Conservation (phyloP, 1,140 invertebrate genomes). For the Gyrodactylus salaris region DNA sequence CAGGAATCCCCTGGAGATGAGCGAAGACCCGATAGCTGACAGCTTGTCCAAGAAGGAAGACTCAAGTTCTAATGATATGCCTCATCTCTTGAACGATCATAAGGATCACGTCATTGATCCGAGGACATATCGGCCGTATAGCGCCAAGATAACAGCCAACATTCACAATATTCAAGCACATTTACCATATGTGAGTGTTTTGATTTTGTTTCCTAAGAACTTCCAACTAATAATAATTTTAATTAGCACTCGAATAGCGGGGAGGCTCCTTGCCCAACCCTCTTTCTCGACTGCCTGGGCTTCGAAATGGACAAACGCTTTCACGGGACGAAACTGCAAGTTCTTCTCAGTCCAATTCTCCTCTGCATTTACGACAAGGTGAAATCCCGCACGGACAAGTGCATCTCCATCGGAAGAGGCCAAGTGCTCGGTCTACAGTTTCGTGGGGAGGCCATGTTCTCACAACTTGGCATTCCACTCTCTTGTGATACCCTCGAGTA, state of each 20-base stretch:
- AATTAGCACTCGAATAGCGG: constrained; percentile 9
- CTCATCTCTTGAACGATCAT: neutral
- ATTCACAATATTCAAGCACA: constrained; percentile 76
- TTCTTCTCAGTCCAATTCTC: constrained; percentile 49
- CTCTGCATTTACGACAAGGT: constrained; percentile 16
- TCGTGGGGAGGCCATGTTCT: neutral
- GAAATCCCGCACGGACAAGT: constrained; percentile 1
- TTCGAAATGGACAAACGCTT: constrained; percentile 84
- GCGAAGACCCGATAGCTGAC: neutral
- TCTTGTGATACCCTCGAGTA: constrained; percentile 27
- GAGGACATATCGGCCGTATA: constrained; percentile 44
- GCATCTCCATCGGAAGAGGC: neutral
- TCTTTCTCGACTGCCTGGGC: constrained; percentile 52
- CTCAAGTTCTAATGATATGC: neutral
- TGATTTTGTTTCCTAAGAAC: neutral
- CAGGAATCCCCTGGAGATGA: neutral
- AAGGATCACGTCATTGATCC: constrained; percentile 27
- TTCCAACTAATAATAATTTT: neutral
- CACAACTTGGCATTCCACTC: neutral
- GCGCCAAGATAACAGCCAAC: constrained; percentile 61
- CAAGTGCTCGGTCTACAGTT: neutral
- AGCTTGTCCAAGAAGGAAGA: neutral
- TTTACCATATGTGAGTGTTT: constrained; percentile 16
- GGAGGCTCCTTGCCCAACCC: constrained; percentile 37
- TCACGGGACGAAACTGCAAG: constrained; percentile 51